Percentiles rank a stretch among this genome's conserved stretches.
phyloP scores from a whole-genome alignment of 2,888 invertebrate genomes.

The Clanis bilineata region DNA sequence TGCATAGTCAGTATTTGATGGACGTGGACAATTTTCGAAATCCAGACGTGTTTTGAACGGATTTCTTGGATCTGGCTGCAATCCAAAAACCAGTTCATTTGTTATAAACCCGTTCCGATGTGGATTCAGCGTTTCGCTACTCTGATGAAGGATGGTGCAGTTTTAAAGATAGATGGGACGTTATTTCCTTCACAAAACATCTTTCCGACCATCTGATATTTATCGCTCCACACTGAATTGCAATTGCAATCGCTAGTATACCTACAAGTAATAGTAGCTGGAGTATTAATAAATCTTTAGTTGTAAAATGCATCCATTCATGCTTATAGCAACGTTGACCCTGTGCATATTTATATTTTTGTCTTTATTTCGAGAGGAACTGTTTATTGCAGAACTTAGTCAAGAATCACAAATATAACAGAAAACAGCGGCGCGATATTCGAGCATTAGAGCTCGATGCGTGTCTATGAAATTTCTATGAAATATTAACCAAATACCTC shows the following conservation, averaged over 20 bases:
- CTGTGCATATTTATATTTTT: neutral
- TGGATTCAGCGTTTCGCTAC: neutral
- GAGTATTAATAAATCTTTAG: neutral
- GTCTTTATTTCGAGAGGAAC: neutral
- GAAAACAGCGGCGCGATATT: too few relatives aligned
- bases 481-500: too few relatives aligned
- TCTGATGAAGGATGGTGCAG: conserved; percentile 20
- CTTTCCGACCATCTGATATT: neutral
- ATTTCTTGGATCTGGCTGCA: conserved; percentile 24
- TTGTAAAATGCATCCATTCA: neutral
- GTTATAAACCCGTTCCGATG: conserved; percentile 14
- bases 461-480: too few relatives aligned
- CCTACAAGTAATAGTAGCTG: neutral
- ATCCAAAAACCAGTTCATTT: conserved; percentile 23
- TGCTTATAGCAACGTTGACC: neutral
- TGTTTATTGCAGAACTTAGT: too few relatives aligned
- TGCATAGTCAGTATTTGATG: conserved; percentile 18
- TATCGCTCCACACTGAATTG: neutral
- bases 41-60: conserved; percentile 7
- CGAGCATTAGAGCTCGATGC: too few relatives aligned
- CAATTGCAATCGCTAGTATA: neutral
- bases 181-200: conserved; percentile 2
- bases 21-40: conserved; percentile 22
- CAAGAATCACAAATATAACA: too few relatives aligned
- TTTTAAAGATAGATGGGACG: conserved; percentile 4